Evolutionary conservation across 2,888 invertebrate genomes (phyloP).

Genomic region (Tuta absoluta): DNA sequence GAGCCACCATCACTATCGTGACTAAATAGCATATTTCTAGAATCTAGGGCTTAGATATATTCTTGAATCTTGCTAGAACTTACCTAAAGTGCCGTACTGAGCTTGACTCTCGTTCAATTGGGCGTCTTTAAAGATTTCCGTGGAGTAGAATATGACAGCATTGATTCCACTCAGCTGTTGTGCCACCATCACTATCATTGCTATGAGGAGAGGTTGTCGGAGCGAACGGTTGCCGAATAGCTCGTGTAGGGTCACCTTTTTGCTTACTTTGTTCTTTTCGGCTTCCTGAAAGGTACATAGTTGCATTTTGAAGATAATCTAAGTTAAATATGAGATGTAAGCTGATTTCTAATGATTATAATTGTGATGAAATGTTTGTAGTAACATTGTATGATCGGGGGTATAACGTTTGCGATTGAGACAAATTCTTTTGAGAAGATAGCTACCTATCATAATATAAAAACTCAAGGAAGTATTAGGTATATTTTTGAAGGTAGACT

Average conservation of each 20-base stretch:
- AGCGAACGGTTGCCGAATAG: conserved; percentile 86
- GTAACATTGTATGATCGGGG: too few species aligned
- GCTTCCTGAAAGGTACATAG: conserved; percentile 72
- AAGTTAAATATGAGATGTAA: background rate
- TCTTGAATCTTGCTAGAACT: conserved; percentile 32
- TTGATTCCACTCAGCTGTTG: conserved; percentile 96
- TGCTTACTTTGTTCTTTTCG: conserved; percentile 79
- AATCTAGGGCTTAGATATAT: too few species aligned
- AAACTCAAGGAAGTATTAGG: too few species aligned
- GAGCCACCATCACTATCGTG: too few species aligned
- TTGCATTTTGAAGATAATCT: background rate
- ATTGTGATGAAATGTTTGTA: too few species aligned
- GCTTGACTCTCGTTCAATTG: conserved; percentile 82
- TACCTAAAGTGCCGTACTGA: conserved; percentile 88
- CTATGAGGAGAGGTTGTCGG: conserved; percentile 89
- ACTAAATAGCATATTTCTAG: too few species aligned
- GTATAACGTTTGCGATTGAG: too few species aligned
- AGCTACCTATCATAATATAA: too few species aligned
- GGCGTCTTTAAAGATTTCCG: conserved; percentile 88
- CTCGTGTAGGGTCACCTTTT: conserved; percentile 85
- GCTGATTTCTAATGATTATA: too few species aligned
- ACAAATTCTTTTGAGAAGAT: too few species aligned
- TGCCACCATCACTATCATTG: conserved; percentile 89
- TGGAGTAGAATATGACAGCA: conserved; percentile 93
- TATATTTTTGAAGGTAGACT: too few species aligned